Conservation (phyloP, 2,113 vertebrate species). For the Alethe castanea region DNA sequence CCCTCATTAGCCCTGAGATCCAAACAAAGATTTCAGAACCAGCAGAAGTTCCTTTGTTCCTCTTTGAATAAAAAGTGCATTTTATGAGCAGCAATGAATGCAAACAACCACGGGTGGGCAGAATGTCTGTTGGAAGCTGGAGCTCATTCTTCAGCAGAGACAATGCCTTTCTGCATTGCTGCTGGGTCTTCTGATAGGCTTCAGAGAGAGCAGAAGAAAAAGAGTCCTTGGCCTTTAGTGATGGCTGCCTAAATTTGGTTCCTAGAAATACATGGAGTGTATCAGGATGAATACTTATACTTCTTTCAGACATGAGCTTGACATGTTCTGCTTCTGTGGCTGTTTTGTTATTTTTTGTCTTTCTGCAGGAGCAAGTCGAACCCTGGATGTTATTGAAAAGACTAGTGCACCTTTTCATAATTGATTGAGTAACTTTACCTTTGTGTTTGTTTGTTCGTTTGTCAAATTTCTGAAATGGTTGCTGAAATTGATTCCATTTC, state of each 20-base stretch:
- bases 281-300: not conserved
- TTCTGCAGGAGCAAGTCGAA: not conserved
- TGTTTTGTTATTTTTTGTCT: not conserved
- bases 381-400: not conserved
- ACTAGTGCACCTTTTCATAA: not conserved
- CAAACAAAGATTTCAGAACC: not conserved
- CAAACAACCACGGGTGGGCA: not conserved
- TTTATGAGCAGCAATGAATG: not conserved
- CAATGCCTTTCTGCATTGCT: not conserved
- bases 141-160: not conserved
- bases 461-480: not conserved
- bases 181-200: not conserved
- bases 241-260: not conserved
- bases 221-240: not conserved
- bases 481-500: not conserved
- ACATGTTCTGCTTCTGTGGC: not conserved
- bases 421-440: not conserved
- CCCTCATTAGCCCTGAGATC: not conserved
- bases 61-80: conserved; percentile 7
- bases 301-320: not conserved
- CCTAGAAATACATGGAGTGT: not conserved
- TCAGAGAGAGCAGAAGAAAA: not conserved
- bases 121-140: not conserved
- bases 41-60: not conserved
- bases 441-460: not conserved